Evolutionary conservation across 2,888 invertebrate genomes (phyloP), one percentile per base, ranked within the genome.

Genomic region (Antheraea assamensis): DNA sequence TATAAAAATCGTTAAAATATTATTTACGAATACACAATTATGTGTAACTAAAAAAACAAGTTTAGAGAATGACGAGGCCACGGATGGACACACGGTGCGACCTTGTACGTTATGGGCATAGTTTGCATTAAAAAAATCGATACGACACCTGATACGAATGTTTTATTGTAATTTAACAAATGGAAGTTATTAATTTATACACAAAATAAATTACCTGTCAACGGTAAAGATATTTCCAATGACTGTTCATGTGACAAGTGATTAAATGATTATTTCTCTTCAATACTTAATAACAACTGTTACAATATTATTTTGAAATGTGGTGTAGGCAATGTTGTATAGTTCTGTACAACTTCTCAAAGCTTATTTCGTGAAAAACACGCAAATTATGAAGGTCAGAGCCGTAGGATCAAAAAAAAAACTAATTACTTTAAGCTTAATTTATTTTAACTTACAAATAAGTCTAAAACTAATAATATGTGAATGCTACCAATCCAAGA

Each of bases 31-130:
- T 58, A 64, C 17, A 30, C 17, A 19, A 30, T 30, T 15, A 17
- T 64, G 30, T 64, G 17, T 64, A 64, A 27, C 61, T 64, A 64
- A 64, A 64, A 42, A 58, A 64, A 64, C 61, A 64, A 64, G 61
- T 64, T 64, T 30, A 64, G 17, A 27, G 27, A 64, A 64, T 17
- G 31, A 35, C 35, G 68, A 68, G 68, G 68, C 35, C 68, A 35
- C 35, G 35, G 31, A 68, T 68, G 35, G 30, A 19, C 19, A 35
- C n/a, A n/a, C n/a, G 68, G 35, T 35, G 68, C 4, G 68, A 19
- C 68, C 68, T 68, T 35, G 68, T 35, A 68, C 5, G n/a, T 35
- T 68, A 24, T 68, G 31, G 68, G n/a, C 21, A 68, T 17, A 35
- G 35, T n/a, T 35, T 68, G 35, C 35, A 17, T 68, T 19, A 35